Percentiles rank a stretch among this genome's conserved stretches.
Conservation (phyloP, 2,888 invertebrate genomes). For the Pinctada fucata region DNA sequence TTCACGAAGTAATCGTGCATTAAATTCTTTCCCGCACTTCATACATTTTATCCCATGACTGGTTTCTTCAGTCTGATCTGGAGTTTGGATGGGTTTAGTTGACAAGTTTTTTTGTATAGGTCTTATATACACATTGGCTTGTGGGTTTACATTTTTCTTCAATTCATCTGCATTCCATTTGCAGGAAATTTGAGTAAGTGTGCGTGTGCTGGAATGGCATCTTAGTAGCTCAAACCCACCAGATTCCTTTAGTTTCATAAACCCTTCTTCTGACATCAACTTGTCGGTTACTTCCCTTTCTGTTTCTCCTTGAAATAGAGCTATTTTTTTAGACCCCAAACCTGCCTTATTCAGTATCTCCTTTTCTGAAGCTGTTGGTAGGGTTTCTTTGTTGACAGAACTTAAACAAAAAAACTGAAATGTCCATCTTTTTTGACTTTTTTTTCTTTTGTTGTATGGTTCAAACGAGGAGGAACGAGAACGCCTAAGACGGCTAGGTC, state of each 20-base stretch:
- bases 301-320: neutral
- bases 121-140: slow-evolving; percentile 33
- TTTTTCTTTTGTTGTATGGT: no score
- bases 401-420: no score
- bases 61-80: no score
- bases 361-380: slow-evolving; percentile 18
- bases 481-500: no score
- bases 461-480: no score
- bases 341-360: slow-evolving; percentile 22
- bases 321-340: slow-evolving; percentile 13
- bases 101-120: slow-evolving; percentile 32
- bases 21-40: no score
- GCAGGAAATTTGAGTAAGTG: slow-evolving; percentile 16
- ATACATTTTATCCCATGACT: no score
- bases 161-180: slow-evolving; percentile 28
- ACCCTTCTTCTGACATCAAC: neutral
- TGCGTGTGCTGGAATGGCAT: slow-evolving; percentile 24
- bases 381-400: no score
- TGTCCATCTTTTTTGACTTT: no score
- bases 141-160: slow-evolving; percentile 31
- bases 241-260: neutral
- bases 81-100: no score
- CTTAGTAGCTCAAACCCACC: slow-evolving; percentile 39
- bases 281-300: slow-evolving; percentile 3
- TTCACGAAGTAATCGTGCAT: no score